Evolutionary conservation across 2,113 vertebrate species (phyloP), one percentile per base, ranked within the genome.

Genomic region (Oryzias woworae): DNA sequence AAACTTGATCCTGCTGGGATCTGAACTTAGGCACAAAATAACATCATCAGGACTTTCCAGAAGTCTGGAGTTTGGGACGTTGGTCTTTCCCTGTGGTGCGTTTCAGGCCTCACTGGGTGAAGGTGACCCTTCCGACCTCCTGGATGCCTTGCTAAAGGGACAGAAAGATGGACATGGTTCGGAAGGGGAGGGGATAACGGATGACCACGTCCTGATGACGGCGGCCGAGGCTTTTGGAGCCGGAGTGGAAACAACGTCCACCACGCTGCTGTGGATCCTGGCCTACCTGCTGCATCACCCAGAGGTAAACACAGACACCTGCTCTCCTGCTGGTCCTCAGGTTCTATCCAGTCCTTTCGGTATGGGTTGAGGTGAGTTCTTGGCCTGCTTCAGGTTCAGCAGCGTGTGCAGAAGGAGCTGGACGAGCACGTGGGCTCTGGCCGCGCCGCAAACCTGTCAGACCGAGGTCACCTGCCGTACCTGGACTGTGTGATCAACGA

Each of bases 121-220:
- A 0, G 84, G 85, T 0, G 86, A 90, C 13, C 90, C 90, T 14
- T 77, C 87, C 1, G 92, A 93, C 75, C 91, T 93, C 0, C 81
- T 93, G 63, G 92, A 93, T 1, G 92, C 91, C 18, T 78, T 93
- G 63, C 75, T 93, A 5, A 86, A 88, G 48, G 90, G 90, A 1
- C 67, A 88, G 73, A 48, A 3, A 4, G 53, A 42, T 12, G 18
- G 49, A 4, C 2, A 52, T 0, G 55, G 51, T 3, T 24, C 53
- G 14, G 14, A 65, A 51, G 62, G 66, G 0, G 68, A 68, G 1
- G 68, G 16, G 18, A 87, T 93, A 26, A 87, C 89, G 0, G 92
- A 93, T 0, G 92, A 93, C 73, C 92, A 93, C 4, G 88, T 92
- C 48, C 70, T 93, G 48, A 93, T 92, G 92, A 93, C 83, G 0